Percentiles rank a stretch among this genome's conserved stretches.
phyloP scores from a whole-genome alignment of 2,797 vertebrate species.

The Ctenopoma kingsleyae region DNA sequence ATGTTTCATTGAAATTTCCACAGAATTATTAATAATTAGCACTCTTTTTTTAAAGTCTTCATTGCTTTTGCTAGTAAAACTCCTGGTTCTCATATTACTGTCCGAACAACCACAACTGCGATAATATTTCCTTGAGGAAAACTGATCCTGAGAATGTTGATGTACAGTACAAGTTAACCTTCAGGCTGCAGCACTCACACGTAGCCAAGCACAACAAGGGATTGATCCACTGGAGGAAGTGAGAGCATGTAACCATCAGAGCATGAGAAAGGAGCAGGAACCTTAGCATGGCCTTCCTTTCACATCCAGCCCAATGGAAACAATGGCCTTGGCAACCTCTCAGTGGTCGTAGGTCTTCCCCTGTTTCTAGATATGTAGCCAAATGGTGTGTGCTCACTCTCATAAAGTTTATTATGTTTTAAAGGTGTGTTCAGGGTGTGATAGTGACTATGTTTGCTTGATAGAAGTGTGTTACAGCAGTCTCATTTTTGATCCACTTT shows the following conservation, averaged over 20 bases:
- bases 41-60: background rate
- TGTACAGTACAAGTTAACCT: constrained; percentile 47
- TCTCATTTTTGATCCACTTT: constrained; percentile 19
- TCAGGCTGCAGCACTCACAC: constrained; percentile 11
- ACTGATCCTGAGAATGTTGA: constrained; percentile 50
- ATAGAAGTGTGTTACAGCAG: background rate
- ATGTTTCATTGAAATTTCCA: constrained; percentile 20
- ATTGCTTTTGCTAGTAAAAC: constrained; percentile 12
- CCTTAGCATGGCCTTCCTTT: constrained; percentile 60
- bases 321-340: constrained; percentile 55
- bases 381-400: constrained; percentile 5
- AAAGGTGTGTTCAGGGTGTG: background rate
- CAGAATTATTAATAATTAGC: background rate
- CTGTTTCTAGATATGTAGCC: constrained; percentile 21
- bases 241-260: constrained; percentile 63
- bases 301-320: constrained; percentile 51
- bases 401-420: constrained; percentile 22
- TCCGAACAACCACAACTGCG: constrained; percentile 47
- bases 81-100: constrained; percentile 29
- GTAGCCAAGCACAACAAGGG: constrained; percentile 70
- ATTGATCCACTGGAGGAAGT: constrained; percentile 64
- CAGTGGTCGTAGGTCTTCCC: constrained; percentile 12
- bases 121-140: constrained; percentile 61
- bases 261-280: constrained; percentile 64
- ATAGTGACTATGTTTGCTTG: constrained; percentile 11